Evolutionary conservation across 2,797 vertebrate genomes (phyloP).

Genomic region (Diglossa cyanea): DNA sequence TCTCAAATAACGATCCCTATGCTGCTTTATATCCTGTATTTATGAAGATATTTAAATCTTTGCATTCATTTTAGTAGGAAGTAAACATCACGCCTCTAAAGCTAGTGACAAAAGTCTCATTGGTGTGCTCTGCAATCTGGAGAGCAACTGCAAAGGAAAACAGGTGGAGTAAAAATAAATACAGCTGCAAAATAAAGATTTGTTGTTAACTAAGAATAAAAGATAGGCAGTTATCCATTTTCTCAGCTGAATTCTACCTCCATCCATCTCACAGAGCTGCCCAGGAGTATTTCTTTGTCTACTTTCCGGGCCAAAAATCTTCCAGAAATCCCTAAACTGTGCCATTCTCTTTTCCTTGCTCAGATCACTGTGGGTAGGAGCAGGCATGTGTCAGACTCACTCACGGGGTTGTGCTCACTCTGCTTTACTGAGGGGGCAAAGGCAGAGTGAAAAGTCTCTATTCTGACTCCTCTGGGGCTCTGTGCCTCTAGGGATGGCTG

Average conservation of each 20-base stretch:
- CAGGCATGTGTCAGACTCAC: background rate
- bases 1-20: background rate
- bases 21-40: background rate
- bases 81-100: background rate
- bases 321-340: background rate
- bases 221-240: background rate
- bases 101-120: background rate
- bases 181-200: background rate
- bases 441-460: background rate
- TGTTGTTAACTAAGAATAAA: background rate
- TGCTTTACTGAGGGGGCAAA: background rate
- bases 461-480: fast-evolving
- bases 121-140: background rate
- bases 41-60: background rate
- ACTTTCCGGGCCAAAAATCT: background rate
- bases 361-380: fast-evolving
- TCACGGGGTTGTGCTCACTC: fast-evolving
- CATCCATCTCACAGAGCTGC: fast-evolving
- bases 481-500: background rate
- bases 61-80: background rate
- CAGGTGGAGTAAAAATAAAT: background rate
- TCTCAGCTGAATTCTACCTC: background rate
- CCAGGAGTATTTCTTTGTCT: background rate
- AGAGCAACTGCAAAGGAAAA: background rate
- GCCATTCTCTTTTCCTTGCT: fast-evolving